Conservation (phyloP, 2,797 vertebrate species). For the Thamnophis elegans region DNA sequence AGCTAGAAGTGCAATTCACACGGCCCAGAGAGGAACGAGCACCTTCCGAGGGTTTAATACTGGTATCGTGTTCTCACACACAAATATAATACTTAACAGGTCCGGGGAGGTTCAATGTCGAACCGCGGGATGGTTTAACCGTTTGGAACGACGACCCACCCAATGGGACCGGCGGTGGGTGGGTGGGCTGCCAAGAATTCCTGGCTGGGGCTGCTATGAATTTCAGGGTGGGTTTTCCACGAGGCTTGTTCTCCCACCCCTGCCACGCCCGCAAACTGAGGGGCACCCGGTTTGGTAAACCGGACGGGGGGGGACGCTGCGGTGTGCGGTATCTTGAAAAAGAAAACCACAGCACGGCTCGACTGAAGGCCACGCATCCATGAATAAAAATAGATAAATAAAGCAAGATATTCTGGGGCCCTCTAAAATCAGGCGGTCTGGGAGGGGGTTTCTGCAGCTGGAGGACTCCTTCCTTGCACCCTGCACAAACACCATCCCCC, state of each 20-base stretch:
- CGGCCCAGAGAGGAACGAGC: slow-evolving; percentile 35
- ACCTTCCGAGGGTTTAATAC: slow-evolving; percentile 75
- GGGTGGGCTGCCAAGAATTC: too few relatives aligned
- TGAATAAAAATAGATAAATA: neutral
- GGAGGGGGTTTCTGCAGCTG: neutral
- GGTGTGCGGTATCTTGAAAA: neutral
- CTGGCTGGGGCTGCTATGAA: neutral
- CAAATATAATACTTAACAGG: slow-evolving; percentile 78
- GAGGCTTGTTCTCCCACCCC: too few relatives aligned
- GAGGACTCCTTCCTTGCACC: too few relatives aligned
- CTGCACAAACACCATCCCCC: too few relatives aligned
- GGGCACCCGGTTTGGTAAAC: too few relatives aligned
- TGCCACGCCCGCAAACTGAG: fast-evolving
- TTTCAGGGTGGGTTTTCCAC: neutral
- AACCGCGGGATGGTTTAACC: slow-evolving; percentile 60
- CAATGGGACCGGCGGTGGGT: neutral
- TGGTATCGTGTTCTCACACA: slow-evolving; percentile 79
- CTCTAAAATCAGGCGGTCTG: neutral
- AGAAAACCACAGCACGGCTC: slow-evolving; percentile 1
- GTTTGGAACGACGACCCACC: slow-evolving; percentile 45
- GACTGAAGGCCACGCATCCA: neutral
- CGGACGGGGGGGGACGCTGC: too few relatives aligned
- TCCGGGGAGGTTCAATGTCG: slow-evolving; percentile 69
- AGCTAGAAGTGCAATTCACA: slow-evolving; percentile 51
- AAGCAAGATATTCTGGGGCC: neutral